phyloP scores from a whole-genome alignment of 2,113 vertebrate species.

The Hymenochirus boettgeri region DNA sequence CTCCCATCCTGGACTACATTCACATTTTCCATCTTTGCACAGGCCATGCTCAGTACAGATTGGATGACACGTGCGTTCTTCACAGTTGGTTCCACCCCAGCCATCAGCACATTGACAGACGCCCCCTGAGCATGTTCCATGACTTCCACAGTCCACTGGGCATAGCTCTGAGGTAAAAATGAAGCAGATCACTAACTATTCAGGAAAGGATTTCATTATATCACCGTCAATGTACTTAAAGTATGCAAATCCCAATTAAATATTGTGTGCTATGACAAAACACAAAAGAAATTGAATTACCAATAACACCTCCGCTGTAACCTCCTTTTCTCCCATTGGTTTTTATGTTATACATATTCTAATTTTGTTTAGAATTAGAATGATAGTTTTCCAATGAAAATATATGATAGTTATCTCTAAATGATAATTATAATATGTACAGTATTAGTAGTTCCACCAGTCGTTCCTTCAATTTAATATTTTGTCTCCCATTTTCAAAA shows the following conservation, averaged over 20 bases:
- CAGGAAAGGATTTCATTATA: constrained; percentile 10
- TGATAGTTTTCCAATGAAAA: not conserved
- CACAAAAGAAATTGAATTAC: constrained; percentile 23
- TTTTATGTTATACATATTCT: not conserved
- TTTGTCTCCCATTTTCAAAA: no score
- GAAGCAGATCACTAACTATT: constrained; percentile 3
- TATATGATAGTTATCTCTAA: no score
- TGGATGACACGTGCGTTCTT: constrained; percentile 84
- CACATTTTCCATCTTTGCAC: constrained; percentile 89
- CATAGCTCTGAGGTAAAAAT: constrained; percentile 73
- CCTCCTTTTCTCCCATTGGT: not conserved
- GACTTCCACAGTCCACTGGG: constrained; percentile 85
- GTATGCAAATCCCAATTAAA: constrained; percentile 35
- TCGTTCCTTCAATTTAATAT: no score
- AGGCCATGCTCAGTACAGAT: constrained; percentile 91
- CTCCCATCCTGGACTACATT: constrained; percentile 97
- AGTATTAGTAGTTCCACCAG: no score
- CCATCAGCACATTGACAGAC: constrained; percentile 90
- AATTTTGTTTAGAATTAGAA: constrained; percentile 8
- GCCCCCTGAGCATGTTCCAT: constrained; percentile 83
- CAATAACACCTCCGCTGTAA: constrained; percentile 10
- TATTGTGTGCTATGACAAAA: constrained; percentile 1
- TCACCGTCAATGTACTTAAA: constrained; percentile 11
- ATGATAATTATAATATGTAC: no score
- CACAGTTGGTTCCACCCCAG: constrained; percentile 84